These are phyloP conservation scores for Periophthalmus modestus DNA, from an alignment of 2,113 vertebrate species.

Conservation along the genomic window DNA sequence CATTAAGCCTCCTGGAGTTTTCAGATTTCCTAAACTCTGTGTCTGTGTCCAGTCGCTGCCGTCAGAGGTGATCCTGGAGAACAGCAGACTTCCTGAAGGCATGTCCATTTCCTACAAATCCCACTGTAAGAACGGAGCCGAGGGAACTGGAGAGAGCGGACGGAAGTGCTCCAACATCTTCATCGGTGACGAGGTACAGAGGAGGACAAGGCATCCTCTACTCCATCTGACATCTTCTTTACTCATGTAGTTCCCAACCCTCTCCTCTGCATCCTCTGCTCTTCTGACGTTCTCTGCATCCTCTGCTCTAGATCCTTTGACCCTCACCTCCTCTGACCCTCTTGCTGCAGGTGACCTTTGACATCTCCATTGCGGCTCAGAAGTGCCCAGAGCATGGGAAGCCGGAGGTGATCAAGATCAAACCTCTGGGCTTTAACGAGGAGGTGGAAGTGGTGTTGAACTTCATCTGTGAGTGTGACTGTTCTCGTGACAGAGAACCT, in stretches of 20 bases:
- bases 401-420: conserved; percentile 86
- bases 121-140: conserved; percentile 92
- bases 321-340: neutral
- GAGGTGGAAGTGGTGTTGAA: conserved; percentile 89
- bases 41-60: conserved; percentile 85
- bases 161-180: conserved; percentile 97
- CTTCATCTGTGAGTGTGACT: conserved; percentile 92
- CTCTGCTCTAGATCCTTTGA: no score
- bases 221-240: no score
- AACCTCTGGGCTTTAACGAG: conserved; percentile 92
- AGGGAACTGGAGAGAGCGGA: conserved; percentile 88
- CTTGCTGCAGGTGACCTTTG: conserved; percentile 84
- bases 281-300: no score
- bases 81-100: conserved; percentile 88
- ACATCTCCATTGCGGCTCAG: conserved; percentile 85
- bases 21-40: neutral
- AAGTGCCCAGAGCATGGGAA: conserved; percentile 84
- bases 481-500: conserved; percentile 77
- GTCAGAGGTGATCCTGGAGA: conserved; percentile 96
- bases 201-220: neutral
- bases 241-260: no score
- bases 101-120: conserved; percentile 91
- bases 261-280: no score
- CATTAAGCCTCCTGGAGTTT: neutral
- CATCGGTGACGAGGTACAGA: conserved; percentile 91